Evolutionary conservation across 2,113 vertebrate species (phyloP).

Genomic region (Scartelaos histophorus): DNA sequence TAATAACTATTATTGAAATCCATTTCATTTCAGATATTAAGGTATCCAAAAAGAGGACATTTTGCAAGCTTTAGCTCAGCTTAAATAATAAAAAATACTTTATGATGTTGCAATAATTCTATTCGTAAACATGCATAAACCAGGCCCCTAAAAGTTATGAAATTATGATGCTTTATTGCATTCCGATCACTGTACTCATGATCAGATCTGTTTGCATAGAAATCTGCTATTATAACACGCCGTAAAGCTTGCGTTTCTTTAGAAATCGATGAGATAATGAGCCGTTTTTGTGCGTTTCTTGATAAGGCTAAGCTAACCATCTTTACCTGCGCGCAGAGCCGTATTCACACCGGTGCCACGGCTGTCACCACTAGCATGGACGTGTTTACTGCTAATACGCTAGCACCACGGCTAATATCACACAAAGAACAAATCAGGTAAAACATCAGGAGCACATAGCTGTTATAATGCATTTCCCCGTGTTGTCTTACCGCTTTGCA

Average conservation of each 20-base stretch:
- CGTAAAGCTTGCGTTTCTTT: background rate
- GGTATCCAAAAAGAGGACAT: no score
- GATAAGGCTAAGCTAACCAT: conserved; percentile 60
- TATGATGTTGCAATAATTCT: background rate
- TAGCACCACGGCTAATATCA: conserved; percentile 5
- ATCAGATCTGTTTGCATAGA: background rate
- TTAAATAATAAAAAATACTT: background rate
- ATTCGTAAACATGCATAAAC: conserved; percentile 19
- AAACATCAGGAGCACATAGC: background rate
- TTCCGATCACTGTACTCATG: background rate
- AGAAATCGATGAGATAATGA: background rate
- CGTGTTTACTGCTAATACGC: conserved; percentile 36
- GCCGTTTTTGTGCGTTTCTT: conserved; percentile 7
- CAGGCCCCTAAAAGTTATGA: conserved; percentile 53
- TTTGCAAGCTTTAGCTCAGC: background rate
- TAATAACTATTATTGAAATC: no score
- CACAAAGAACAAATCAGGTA: background rate
- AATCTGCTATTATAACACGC: background rate
- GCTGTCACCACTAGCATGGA: conserved; percentile 43
- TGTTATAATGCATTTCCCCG: conserved; percentile 13
- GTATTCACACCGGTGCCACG: conserved; percentile 54
- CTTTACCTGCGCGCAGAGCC: conserved; percentile 35
- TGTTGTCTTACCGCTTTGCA: conserved; percentile 62
- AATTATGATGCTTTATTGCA: conserved; percentile 18
- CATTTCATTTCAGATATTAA: no score